Evolutionary conservation across 2,888 invertebrate genomes (phyloP), one percentile per base, ranked within the genome.

Genomic region (Suillia variegata): DNA sequence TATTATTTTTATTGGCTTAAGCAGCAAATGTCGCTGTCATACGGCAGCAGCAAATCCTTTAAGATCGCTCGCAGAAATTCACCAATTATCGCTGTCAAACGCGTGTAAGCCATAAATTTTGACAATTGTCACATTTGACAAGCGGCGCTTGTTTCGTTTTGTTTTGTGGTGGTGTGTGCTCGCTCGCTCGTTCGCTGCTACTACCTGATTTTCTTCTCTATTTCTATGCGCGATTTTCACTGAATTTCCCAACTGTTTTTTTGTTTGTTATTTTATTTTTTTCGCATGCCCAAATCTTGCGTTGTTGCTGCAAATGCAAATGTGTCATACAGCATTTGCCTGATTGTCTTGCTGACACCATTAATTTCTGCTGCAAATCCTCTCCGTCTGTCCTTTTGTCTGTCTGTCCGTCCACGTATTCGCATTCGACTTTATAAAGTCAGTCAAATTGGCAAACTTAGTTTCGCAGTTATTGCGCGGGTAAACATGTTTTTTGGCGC

Each of bases 21-120:
- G n/a, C n/a, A n/a, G n/a, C n/a, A n/a, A n/a, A n/a, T n/a, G n/a
- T n/a, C n/a, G n/a, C n/a, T n/a, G n/a, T n/a, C n/a, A n/a, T n/a
- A n/a, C n/a, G n/a, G n/a, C n/a, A n/a, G n/a, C n/a, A n/a, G n/a
- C n/a, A n/a, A n/a, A n/a, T n/a, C n/a, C n/a, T n/a, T n/a, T n/a
- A n/a, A n/a, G n/a, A n/a, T n/a, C n/a, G n/a, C n/a, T n/a, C n/a
- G n/a, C n/a, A n/a, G n/a, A n/a, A n/a, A n/a, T 48, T 56, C 54
- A 62, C 65, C 71, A 74, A 74, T 74, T 75, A 74, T 67, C 65
- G 67, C 66, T 67, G 74, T 70, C 74, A 66, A 58, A 67, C 68
- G 67, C 67, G 63, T 69, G 73, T 68, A 69, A 70, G 73, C 68
- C 64, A 71, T 68, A 75, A 69, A 73, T 73, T 69, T 71, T 66